Evolutionary conservation across 2,888 invertebrate genomes (phyloP).

Genomic region (Volucella zonaria): DNA sequence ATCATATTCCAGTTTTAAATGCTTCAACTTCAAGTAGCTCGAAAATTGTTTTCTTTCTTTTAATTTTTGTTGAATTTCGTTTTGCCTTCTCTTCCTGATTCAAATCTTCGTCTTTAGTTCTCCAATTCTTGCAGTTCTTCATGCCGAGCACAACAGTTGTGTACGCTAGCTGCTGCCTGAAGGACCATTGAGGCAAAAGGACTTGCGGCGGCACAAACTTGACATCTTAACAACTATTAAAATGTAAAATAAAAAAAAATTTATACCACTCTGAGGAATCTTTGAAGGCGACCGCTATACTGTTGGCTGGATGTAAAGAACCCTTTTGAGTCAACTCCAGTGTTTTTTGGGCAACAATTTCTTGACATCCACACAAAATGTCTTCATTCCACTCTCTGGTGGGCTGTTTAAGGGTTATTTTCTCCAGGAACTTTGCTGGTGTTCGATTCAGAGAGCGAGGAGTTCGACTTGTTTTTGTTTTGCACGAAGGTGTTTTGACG

Average conservation of each 20-base stretch:
- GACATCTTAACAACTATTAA: slow-evolving; percentile 56
- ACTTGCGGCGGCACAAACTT: slow-evolving; percentile 48
- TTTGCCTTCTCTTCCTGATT: slow-evolving; percentile 15
- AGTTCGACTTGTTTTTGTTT: background rate
- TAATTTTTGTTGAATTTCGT: slow-evolving; percentile 47
- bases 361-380: background rate
- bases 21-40: slow-evolving; percentile 62
- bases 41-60: slow-evolving; percentile 58
- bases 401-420: slow-evolving; percentile 3
- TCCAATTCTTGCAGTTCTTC: background rate
- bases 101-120: background rate
- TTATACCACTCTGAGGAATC: slow-evolving; percentile 28
- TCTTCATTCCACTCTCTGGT: background rate
- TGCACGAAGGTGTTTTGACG: slow-evolving; percentile 30
- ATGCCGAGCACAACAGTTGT: slow-evolving; percentile 9
- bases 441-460: too few species aligned
- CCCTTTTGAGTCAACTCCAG: slow-evolving; percentile 6
- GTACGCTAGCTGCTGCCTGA: slow-evolving; percentile 18
- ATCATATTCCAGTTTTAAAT: slow-evolving; percentile 22
- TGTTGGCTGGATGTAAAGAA: background rate
- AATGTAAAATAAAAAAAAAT: background rate
- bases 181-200: slow-evolving; percentile 41
- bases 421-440: slow-evolving; percentile 11
- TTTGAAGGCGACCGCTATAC: slow-evolving; percentile 30
- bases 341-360: slow-evolving; percentile 18